phyloP scores from a whole-genome alignment of 2,888 invertebrate species.

The Eurois occulta region DNA sequence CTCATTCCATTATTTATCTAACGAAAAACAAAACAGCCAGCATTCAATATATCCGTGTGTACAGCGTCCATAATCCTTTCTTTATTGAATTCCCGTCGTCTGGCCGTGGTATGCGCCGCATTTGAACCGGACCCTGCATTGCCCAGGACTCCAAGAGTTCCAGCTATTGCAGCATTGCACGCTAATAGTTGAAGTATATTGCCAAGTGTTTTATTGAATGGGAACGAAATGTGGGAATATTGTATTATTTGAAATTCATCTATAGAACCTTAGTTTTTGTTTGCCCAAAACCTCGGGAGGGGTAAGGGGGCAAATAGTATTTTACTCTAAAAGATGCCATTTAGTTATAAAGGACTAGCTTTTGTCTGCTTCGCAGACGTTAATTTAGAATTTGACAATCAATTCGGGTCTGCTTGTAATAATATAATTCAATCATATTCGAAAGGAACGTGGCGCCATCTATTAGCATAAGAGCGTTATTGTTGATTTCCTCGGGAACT shows the following conservation, averaged over 20 bases:
- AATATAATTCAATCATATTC: too few relatives aligned
- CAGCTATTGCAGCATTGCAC: constrained; percentile 52
- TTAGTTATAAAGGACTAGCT: too few relatives aligned
- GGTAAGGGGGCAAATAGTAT: too few relatives aligned
- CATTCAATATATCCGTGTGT: constrained; percentile 33
- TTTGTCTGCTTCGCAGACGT: too few relatives aligned
- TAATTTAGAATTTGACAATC: too few relatives aligned
- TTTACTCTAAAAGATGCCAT: too few relatives aligned
- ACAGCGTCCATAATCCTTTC: constrained; percentile 77
- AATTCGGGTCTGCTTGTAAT: too few relatives aligned
- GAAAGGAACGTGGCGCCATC: too few relatives aligned
- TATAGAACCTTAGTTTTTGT: not conserved
- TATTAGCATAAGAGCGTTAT: too few relatives aligned
- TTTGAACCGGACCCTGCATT: constrained; percentile 66
- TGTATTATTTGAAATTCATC: not conserved
- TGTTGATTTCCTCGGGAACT: too few relatives aligned
- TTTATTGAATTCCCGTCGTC: constrained; percentile 85
- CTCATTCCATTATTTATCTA: not conserved
- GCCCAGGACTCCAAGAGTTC: constrained; percentile 64
- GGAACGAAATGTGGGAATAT: not conserved
- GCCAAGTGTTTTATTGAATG: constrained; percentile 31
- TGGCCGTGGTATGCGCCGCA: constrained; percentile 73
- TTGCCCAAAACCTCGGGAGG: too few relatives aligned
- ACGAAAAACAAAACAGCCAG: constrained; percentile 45
- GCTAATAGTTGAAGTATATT: constrained; percentile 41